These are phyloP conservation scores for Alethe diademata DNA, from an alignment of 2,113 vertebrate genomes.

Conservation along the genomic window DNA sequence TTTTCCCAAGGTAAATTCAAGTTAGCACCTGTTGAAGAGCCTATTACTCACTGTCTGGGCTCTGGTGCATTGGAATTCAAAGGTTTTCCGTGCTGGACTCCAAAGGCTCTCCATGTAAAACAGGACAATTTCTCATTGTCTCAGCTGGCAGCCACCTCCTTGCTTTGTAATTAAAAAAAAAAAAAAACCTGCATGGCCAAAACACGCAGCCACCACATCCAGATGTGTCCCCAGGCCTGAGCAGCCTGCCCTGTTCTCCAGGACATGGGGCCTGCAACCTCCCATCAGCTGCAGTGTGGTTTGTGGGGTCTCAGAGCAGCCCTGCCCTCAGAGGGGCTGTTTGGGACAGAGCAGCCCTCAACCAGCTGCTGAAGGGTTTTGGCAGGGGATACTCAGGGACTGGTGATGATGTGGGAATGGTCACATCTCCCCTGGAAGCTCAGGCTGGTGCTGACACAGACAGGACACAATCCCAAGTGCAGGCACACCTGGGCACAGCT, in stretches of 20 bases:
- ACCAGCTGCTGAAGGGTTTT: fast-evolving
- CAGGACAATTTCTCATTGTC: neutral
- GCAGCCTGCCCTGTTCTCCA: neutral
- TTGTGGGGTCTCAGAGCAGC: neutral
- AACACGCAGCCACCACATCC: neutral
- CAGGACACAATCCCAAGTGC: neutral
- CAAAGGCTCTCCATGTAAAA: neutral
- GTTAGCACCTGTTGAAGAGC: neutral
- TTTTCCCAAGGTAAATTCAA: conserved; percentile 34
- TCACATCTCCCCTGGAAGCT: neutral
- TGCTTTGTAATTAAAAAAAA: neutral
- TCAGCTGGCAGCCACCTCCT: neutral
- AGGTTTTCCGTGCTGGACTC: neutral
- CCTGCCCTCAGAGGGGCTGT: neutral
- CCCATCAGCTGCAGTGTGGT: neutral
- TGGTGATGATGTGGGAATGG: neutral
- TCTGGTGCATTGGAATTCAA: neutral
- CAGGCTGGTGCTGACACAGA: neutral
- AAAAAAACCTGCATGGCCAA: neutral
- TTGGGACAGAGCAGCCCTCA: neutral
- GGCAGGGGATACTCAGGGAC: neutral
- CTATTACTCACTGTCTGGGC: neutral
- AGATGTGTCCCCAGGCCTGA: neutral
- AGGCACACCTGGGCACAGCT: neutral
- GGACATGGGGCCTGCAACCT: neutral